Evolutionary conservation across 2,797 vertebrate species (phyloP), one percentile per base, ranked within the genome.

Genomic region (Borostomias antarcticus): DNA sequence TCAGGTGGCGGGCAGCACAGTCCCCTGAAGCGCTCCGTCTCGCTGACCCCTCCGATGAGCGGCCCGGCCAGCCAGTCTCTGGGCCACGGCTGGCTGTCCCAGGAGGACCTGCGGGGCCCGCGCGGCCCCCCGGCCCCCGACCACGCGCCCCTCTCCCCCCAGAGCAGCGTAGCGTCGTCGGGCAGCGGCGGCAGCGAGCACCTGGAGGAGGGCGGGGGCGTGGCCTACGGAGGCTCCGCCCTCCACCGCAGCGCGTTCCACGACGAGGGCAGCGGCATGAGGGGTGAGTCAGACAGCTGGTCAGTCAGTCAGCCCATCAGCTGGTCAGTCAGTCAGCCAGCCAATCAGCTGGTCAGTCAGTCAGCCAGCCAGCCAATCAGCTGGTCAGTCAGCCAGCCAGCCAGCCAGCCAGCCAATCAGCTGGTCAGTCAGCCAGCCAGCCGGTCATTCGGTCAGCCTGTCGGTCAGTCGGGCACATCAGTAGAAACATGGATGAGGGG

Each of bases 181-280:
- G 97, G 98, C 88, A 99, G 97, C 71, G 98, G 97, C 77, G 96
- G 97, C 88, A 99, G 97, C 79, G 98, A 99, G 91, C 96, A 96
- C 85, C 94, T 97, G 93, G 98, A 99, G 87, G 98, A 99, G 86
- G 93, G 90, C 77, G 93, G 86, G 61, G 66, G 86, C 43, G 52
- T 54, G 19, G 54, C 54, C 11, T 23, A 28, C 40, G 45, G 62
- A 52, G 75, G 83, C 47, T 80, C 79, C 17, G 69, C 93, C 32
- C 81, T 88, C 25, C 93, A 94, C 84, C 95, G 95, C 88, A 97
- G 95, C 86, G 95, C 94, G 91, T 99, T 99, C 92, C 95, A 96
- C 80, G 94, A 98, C 84, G 96, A 99, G 86, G 95, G 96, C 87
- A 98, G 96, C 85, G 97, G 97, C 81, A 98, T 98, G 97, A 95